Percentiles rank a stretch among this genome's conserved stretches.
phyloP scores from a whole-genome alignment of 2,888 invertebrate genomes.

The Ennomos erosarius region DNA sequence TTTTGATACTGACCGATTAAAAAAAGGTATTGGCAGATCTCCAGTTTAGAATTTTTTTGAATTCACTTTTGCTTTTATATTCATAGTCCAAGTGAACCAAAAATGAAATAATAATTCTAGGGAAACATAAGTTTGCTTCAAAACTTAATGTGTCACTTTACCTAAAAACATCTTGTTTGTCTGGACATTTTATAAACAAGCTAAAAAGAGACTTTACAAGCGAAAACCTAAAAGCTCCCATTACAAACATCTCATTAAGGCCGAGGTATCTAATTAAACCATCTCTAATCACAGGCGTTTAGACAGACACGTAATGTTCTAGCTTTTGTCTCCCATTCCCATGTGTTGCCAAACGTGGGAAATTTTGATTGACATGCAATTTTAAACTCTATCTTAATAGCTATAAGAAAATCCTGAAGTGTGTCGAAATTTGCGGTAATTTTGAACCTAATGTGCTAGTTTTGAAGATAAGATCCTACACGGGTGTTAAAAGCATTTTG shows the following conservation, averaged over 20 bases:
- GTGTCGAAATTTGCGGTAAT: slow-evolving; percentile 28
- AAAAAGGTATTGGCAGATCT: no score
- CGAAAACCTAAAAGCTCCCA: no score
- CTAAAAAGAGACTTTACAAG: no score
- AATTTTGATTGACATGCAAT: slow-evolving; percentile 36
- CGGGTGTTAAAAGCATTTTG: slow-evolving; percentile 37
- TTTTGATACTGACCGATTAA: no score
- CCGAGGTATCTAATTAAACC: slow-evolving; percentile 30
- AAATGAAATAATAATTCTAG: no score
- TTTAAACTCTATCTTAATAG: slow-evolving; percentile 33
- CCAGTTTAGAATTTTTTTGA: no score
- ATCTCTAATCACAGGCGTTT: slow-evolving; percentile 29
- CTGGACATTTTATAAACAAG: no score
- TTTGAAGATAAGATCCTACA: slow-evolving; percentile 29
- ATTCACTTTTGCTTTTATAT: no score
- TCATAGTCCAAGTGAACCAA: no score
- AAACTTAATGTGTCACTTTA: no score
- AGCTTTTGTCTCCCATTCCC: slow-evolving; percentile 50
- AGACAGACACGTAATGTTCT: slow-evolving; percentile 35
- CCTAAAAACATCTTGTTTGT: no score
- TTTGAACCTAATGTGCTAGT: slow-evolving; percentile 23
- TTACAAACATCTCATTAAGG: slow-evolving; percentile 6
- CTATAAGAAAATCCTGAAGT: slow-evolving; percentile 24
- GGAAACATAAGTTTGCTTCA: no score
- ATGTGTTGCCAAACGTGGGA: slow-evolving; percentile 48